Evolutionary conservation across 64 coral and sea anemone species (phyloP), one percentile per base, ranked within the genome.

Genomic region (Astreopora myriophthalma): DNA sequence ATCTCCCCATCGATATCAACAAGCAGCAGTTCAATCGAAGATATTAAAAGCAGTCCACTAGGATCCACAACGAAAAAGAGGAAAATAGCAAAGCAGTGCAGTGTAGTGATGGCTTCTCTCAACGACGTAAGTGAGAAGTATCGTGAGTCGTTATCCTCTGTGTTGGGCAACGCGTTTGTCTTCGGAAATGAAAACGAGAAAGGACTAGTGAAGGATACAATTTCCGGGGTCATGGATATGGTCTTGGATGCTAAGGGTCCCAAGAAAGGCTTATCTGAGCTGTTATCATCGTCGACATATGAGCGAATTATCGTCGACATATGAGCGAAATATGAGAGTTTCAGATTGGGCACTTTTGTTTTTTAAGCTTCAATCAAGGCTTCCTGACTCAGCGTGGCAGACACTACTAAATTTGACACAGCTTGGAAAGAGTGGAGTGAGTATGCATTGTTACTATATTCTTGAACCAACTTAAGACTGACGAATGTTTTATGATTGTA

Each of bases 341-440:
- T 67, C 85, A 28, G 69, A 87, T 6, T 85, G 82, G 82, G 82
- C 31, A 0, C 62, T 85, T 19, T 34, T 85, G 8, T 85, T 68
- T 26, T 85, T 85, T 34, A 85, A 85, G 22, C 26, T 85, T 25
- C 58, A 85, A 36, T 8, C 30, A n/a, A 85, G 82, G 66, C 62
- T 85, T 42, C 81, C 81, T 0, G 81, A 85, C 30, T 61, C 34
- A 65, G 60, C 58, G 13, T 85, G 81, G 60, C 80, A 85, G 25
- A 85, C 80, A 1, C 11, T 44, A 10, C 40, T 44, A 6, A 30
- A 65, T 2, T 65, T 67, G 7, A 66, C 30, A 24, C 63, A 74
- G 20, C 67, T 85, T 35, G 80, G 80, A 57, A 29, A 62, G 34
- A 85, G 52, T 85, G 51, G 51, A 55, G 80, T 85, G 38, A 85